Evolutionary conservation across 2,888 invertebrate genomes (phyloP).

Genomic region (Calameuta idolon): DNA sequence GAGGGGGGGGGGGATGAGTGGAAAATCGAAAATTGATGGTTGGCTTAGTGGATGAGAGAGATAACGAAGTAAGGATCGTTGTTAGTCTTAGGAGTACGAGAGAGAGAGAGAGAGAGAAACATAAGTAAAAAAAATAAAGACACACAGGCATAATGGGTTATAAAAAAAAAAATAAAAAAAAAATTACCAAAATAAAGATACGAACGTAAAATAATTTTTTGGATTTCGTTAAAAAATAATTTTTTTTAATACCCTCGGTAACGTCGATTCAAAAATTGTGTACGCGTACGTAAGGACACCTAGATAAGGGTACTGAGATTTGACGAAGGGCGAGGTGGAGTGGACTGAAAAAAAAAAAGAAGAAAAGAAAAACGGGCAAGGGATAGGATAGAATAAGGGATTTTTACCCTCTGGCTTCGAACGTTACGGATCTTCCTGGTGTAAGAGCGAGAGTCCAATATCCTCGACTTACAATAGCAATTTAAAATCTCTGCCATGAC

Average conservation of each 20-base stretch:
- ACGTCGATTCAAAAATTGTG: neutral
- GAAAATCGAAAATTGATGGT: slow-evolving; percentile 7
- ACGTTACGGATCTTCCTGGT: neutral
- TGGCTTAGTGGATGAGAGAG: neutral
- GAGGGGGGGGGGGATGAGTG: slow-evolving; percentile 22
- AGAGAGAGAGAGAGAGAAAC: neutral
- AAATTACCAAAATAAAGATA: too few relatives aligned
- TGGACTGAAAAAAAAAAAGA: neutral
- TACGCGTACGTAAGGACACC: neutral
- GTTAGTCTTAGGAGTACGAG: neutral
- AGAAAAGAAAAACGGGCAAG: neutral
- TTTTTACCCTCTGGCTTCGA: neutral
- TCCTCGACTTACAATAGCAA: slow-evolving; percentile 23
- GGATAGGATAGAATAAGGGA: neutral
- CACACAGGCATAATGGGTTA: too few relatives aligned
- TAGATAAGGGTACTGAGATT: neutral
- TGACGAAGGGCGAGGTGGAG: neutral
- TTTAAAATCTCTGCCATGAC: slow-evolving; percentile 23
- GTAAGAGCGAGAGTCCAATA: slow-evolving; percentile 17
- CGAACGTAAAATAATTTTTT: too few relatives aligned
- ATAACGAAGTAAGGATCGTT: neutral
- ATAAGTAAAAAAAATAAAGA: neutral
- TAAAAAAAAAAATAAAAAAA: too few relatives aligned
- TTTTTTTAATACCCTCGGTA: too few relatives aligned
- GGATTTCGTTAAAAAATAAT: neutral